Conservation (phyloP, 2,113 vertebrate species). For the Corythornis madagascariensis region DNA sequence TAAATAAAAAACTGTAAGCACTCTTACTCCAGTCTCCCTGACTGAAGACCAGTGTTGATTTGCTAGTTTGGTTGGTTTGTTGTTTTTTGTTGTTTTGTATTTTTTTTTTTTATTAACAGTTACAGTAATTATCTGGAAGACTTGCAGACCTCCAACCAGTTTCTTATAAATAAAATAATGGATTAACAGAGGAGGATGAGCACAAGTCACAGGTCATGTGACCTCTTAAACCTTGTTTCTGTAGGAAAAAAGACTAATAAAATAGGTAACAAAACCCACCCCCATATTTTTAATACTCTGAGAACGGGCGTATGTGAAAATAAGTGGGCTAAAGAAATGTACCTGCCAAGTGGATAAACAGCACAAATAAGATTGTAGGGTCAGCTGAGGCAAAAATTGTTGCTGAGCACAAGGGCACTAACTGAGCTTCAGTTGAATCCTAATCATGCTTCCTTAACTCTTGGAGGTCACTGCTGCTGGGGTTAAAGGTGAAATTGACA, state of each 20-base stretch:
- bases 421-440: neutral
- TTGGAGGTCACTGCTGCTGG: neutral
- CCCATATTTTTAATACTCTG: neutral
- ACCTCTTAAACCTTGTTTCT: neutral
- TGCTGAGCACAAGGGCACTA: neutral
- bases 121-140: neutral
- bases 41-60: neutral
- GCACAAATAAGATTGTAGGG: neutral
- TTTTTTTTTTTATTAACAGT: neutral
- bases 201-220: neutral
- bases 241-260: neutral
- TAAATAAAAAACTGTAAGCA: neutral
- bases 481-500: neutral
- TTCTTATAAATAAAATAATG: neutral
- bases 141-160: neutral
- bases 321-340: neutral
- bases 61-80: neutral
- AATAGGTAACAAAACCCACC: no score
- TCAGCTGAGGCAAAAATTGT: neutral
- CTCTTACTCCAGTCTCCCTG: neutral
- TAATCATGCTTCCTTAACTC: neutral
- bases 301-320: neutral
- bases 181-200: neutral
- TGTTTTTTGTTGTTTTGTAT: neutral
- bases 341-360: neutral